phyloP scores from a whole-genome alignment of 2,113 vertebrate species.

The Pelusios castaneus region DNA sequence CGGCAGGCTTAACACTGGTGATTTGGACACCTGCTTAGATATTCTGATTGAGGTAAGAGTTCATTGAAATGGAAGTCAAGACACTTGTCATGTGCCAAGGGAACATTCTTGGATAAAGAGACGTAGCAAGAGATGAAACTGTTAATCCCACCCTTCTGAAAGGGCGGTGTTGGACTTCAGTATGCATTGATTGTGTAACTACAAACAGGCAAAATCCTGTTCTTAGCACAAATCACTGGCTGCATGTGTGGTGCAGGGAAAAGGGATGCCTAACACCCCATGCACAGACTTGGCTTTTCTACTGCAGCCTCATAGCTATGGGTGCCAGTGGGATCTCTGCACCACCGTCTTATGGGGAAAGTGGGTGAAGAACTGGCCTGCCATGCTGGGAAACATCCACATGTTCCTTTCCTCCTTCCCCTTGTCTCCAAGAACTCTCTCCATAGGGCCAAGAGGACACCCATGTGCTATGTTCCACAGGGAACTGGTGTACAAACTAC shows the following conservation, averaged over 20 bases:
- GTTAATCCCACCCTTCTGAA: neutral
- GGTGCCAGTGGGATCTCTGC: neutral
- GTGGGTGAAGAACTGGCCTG: neutral
- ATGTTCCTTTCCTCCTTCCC: neutral
- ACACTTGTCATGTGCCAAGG: neutral
- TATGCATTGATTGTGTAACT: neutral
- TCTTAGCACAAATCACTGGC: neutral
- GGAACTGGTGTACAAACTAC: neutral
- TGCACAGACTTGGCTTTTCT: neutral
- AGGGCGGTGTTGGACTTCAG: neutral
- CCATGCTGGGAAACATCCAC: neutral
- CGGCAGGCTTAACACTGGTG: constrained; percentile 82
- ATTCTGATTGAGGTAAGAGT: constrained; percentile 86
- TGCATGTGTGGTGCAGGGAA: neutral
- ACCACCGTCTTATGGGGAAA: neutral
- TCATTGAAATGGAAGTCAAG: neutral
- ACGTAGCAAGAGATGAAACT: neutral
- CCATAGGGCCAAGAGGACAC: neutral
- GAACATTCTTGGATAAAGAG: neutral
- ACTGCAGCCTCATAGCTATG: neutral
- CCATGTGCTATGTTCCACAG: neutral
- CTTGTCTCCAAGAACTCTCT: neutral
- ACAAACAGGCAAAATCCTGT: neutral
- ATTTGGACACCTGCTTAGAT: constrained; percentile 91
- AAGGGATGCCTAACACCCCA: neutral